Evolutionary conservation across 2,113 vertebrate genomes (phyloP).

Genomic region (Plecturocebus donacophilus): DNA sequence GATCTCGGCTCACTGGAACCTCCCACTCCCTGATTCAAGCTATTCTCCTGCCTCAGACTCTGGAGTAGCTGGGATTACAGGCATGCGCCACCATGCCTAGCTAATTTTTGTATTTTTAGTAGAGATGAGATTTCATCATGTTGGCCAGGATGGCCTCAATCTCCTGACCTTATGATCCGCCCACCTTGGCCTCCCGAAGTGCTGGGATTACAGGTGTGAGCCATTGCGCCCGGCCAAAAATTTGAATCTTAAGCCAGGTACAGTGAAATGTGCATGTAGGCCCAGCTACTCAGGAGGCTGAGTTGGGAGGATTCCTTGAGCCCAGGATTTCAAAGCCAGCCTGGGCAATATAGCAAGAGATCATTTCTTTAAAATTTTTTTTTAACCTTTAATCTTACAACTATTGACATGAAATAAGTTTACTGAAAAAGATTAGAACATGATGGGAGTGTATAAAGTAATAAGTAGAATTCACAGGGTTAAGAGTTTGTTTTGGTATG

Average conservation of each 20-base stretch:
- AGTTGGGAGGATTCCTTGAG: not conserved
- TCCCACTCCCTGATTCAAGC: not conserved
- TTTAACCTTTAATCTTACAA: not conserved
- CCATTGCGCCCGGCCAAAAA: not conserved
- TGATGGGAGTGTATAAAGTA: not conserved
- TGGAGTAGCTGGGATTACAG: no score
- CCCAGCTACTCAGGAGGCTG: not conserved
- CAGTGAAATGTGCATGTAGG: not conserved
- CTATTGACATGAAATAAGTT: not conserved
- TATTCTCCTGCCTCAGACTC: not conserved
- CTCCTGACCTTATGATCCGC: no score
- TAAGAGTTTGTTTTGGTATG: not conserved
- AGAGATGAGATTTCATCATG: no score
- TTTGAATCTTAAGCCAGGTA: not conserved
- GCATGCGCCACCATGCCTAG: no score
- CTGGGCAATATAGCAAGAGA: not conserved
- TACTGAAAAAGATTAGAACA: not conserved
- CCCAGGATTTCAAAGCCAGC: not conserved
- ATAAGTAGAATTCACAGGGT: slow-evolving; percentile 8
- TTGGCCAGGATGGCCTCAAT: no score
- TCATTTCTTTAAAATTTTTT: not conserved
- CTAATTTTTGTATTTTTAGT: no score
- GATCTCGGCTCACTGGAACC: no score
- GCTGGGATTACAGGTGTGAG: no score
- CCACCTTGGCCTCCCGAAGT: no score